Base-by-base conservation (phyloP, 2,888 invertebrate genomes). In the Pinctada fucata region DNA sequence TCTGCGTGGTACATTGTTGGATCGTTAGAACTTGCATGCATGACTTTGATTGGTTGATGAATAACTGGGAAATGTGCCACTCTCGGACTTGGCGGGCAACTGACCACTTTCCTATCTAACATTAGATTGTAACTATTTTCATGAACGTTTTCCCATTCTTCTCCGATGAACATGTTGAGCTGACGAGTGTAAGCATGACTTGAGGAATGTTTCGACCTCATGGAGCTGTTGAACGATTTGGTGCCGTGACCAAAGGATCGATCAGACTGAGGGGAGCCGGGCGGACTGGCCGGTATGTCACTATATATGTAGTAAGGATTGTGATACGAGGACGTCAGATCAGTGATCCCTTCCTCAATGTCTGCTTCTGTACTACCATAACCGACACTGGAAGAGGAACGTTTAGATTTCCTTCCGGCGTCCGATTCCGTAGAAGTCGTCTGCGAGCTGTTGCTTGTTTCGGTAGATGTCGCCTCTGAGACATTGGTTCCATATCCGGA, bases 131-230 rank as follows among this genome's bases (percentile, higher is more conserved):
- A n/a, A 68, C 76, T 13, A 66, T 70, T 3, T 66, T 79, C 75
- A 5, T 82, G 82, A 69, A 86, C 83, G 16, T 83, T 78, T 79
- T 88, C 88, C 86, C 86, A 85, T 71, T 88, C 88, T 73, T 87
- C 88, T 0, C 86, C 85, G 5, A 88, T 87, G 49, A 79, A 82
- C 63, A 84, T 47, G 45, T 83, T 82, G 10, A 84, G 70, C 50
- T 84, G 84, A 8, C 83, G 58, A 2, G 80, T 80, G 71, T 68
- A 78, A 13, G 50, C 50, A 5, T 69, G 68, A 0, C 45, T 63
- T 52, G 72, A 52, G 16, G 78, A 78, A n/a, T 68, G 68, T 48
- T 77, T 78, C 10, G 80, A 63, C 10, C 48, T 70, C 47, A 69
- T 31, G 1, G 76, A 79, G 31, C 49, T 16, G 8, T 16, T 58